phyloP scores from a whole-genome alignment of 2,888 invertebrate genomes.

The Phengaris alcon region DNA sequence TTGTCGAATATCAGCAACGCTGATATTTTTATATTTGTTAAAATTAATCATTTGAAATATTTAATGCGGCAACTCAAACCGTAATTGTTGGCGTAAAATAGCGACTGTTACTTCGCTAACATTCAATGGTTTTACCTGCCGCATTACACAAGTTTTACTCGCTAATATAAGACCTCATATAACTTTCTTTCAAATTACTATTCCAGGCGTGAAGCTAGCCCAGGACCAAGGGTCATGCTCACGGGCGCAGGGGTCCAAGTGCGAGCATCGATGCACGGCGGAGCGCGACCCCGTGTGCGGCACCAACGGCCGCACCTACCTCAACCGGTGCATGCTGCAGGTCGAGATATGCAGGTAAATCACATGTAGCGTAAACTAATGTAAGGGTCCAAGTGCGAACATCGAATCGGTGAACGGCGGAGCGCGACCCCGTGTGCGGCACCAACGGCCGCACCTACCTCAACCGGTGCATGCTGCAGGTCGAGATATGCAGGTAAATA shows the following conservation, averaged over 20 bases:
- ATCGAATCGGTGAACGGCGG: conserved; percentile 82
- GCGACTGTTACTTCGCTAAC: too few species aligned
- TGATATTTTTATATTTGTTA: too few species aligned
- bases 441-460: conserved; percentile 77
- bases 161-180: too few species aligned
- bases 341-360: conserved; percentile 86
- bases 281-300: conserved; percentile 94
- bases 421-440: conserved; percentile 84
- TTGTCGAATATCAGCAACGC: too few species aligned
- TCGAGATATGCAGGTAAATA: conserved; percentile 71
- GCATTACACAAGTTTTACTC: too few species aligned
- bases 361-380: conserved; percentile 55
- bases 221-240: conserved; percentile 81
- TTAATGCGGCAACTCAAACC: too few species aligned
- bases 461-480: conserved; percentile 87
- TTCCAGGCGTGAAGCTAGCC: conserved; percentile 71
- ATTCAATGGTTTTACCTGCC: too few species aligned
- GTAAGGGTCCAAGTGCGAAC: conserved; percentile 83
- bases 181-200: background rate
- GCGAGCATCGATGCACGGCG: conserved; percentile 86
- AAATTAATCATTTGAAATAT: too few species aligned
- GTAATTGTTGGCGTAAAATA: too few species aligned
- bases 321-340: conserved; percentile 88
- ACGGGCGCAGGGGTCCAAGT: conserved; percentile 82
- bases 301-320: conserved; percentile 85